Percentiles rank a stretch among this genome's conserved stretches.
phyloP scores from a whole-genome alignment of 2,888 invertebrate genomes.

The Ectemnius cavifrons region DNA sequence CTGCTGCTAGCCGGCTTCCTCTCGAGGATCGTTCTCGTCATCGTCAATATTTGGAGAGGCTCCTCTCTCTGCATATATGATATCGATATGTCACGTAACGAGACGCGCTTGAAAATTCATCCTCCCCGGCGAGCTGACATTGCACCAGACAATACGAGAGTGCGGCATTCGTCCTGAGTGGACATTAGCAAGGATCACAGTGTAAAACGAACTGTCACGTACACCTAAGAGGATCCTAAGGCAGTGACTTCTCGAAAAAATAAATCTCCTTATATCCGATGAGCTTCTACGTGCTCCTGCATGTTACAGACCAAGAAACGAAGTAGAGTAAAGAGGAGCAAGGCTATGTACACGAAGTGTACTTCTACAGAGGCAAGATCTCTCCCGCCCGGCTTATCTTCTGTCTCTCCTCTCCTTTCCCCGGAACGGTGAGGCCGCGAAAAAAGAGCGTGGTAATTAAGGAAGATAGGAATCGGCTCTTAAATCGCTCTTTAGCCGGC shows the following conservation, averaged over 20 bases:
- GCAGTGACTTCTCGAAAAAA: too few species aligned
- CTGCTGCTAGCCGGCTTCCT: not conserved
- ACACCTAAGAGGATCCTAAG: too few species aligned
- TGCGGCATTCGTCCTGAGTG: not conserved
- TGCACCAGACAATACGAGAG: not conserved
- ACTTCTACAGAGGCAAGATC: conserved; percentile 3
- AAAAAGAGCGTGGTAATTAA: conserved; percentile 71
- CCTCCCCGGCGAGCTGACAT: not conserved
- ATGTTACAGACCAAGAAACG: too few species aligned
- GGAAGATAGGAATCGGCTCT: conserved; percentile 72
- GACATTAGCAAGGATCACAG: not conserved
- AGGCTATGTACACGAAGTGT: too few species aligned
- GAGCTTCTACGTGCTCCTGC: too few species aligned
- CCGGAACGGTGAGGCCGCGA: conserved; percentile 42
- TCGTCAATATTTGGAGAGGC: conserved; percentile 51
- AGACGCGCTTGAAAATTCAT: not conserved
- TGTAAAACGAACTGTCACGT: not conserved
- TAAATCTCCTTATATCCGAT: too few species aligned
- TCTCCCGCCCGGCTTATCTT: conserved; percentile 16
- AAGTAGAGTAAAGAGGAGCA: too few species aligned
- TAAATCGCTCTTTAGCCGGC: conserved; percentile 64
- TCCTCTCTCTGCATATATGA: conserved; percentile 17
- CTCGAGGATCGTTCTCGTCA: conserved; percentile 36
- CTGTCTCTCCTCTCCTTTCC: conserved; percentile 27
- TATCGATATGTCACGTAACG: conserved; percentile 31